Percentiles rank a stretch among this genome's conserved stretches.
phyloP scores from a whole-genome alignment of 2,797 vertebrate genomes.

The Clarias laeviceps region DNA sequence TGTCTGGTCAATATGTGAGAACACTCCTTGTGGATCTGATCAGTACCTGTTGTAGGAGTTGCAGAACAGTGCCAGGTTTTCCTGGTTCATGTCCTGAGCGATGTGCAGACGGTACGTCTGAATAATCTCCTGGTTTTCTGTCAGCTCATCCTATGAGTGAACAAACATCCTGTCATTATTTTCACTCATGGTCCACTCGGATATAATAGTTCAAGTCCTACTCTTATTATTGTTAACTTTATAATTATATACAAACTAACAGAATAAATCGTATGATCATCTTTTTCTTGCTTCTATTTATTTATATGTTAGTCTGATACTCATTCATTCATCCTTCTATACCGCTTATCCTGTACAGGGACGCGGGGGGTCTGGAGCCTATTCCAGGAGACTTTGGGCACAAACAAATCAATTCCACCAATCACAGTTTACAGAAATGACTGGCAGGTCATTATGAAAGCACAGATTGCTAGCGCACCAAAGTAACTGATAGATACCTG shows the following conservation, averaged over 20 bases:
- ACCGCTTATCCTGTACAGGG: no score
- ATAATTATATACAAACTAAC: background rate
- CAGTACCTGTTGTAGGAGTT: slow-evolving; percentile 87
- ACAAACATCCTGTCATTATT: background rate
- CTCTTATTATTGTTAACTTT: background rate
- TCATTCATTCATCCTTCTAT: no score
- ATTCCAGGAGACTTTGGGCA: no score
- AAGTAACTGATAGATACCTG: no score
- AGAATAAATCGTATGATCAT: background rate
- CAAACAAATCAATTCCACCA: no score
- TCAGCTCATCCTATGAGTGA: slow-evolving; percentile 84
- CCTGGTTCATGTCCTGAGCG: slow-evolving; percentile 91
- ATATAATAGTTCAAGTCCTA: background rate
- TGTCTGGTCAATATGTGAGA: background rate
- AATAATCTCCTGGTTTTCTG: slow-evolving; percentile 89
- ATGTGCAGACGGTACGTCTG: slow-evolving; percentile 93
- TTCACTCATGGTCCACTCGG: background rate
- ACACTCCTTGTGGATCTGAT: background rate
- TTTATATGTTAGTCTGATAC: background rate
- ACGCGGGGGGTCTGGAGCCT: no score
- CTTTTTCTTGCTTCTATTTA: background rate
- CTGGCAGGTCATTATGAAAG: no score
- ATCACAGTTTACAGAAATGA: no score
- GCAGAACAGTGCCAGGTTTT: slow-evolving; percentile 90
- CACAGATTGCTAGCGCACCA: no score